These are phyloP conservation scores for Phalacrocorax aristotelis DNA, from an alignment of 2,113 vertebrate species.

Conservation along the genomic window DNA sequence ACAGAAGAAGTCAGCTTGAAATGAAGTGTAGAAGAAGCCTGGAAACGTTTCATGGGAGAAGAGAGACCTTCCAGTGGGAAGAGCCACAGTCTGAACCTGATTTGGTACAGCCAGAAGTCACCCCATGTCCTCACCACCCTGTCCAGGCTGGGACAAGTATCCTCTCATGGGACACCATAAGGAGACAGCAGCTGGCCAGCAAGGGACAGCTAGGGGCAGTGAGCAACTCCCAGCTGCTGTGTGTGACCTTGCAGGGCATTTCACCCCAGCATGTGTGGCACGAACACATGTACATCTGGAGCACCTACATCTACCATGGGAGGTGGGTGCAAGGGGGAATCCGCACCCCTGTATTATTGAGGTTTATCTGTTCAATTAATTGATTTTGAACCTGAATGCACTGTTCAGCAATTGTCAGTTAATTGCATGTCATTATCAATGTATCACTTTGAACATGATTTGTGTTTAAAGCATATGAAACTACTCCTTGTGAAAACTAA, in stretches of 20 bases:
- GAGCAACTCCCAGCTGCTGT: fast-evolving
- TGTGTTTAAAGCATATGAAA: not conserved
- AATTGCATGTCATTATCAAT: not conserved
- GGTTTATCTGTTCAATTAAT: not conserved
- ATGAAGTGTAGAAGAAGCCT: not conserved
- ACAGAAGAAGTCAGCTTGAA: not conserved
- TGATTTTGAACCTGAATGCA: not conserved
- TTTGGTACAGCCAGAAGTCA: not conserved
- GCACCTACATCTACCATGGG: not conserved
- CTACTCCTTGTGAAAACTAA: not conserved
- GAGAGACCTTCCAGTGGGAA: not conserved
- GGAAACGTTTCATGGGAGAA: not conserved
- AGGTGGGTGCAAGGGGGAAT: not conserved
- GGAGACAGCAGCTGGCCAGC: not conserved
- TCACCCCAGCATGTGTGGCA: not conserved
- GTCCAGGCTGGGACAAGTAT: not conserved
- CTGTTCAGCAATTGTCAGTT: not conserved
- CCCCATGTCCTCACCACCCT: not conserved
- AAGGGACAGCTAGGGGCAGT: not conserved
- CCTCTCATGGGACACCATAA: not conserved
- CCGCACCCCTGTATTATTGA: not conserved
- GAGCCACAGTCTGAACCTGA: not conserved
- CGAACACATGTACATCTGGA: not conserved
- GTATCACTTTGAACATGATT: not conserved
- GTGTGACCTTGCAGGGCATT: not conserved